Base-by-base conservation (phyloP, 2,797 vertebrate genomes). In the Mycteria americana region DNA sequence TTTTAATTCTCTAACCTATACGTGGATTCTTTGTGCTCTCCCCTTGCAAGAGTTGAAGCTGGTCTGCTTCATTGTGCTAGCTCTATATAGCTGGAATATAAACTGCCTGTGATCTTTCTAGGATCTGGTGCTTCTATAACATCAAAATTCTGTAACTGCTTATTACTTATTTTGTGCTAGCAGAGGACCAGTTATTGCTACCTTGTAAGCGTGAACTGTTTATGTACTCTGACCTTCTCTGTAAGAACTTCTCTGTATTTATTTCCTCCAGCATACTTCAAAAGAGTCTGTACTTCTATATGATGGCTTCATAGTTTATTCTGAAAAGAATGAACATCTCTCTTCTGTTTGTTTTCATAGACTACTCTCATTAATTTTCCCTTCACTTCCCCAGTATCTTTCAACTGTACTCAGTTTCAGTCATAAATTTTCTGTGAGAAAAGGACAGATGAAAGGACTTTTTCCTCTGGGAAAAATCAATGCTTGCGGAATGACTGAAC, bases 151-250 rank as follows among this genome's bases (percentile, higher is more conserved):
- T 22, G n/a, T 37, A 83, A 46, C 10, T 39, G 13, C 17, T 82
- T 94, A 57, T 59, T 70, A 69, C 19, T 69, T 73, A 30, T 28
- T 92, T 50, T 85, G 78, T 70, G 45, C 63, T 62, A 65, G 63
- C 37, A 64, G 33, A 87, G 41, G 46, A 48, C 25, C 33, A 54
- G 43, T n/a, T 89, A 57, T 37, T 57, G 80, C 59, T 87, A 73
- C 82, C 51, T 89, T 79, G 76, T 85, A 77, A 94, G 84, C 65
- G 35, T 2, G 6, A 88, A 81, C 45, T 88, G 93, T 93, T 97
- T 95, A 92, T 88, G 65, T 77, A 86, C 75, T 94, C 86, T 91
- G 91, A 94, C 93, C 65, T 75, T 75, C 51, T 45, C 86, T 81
- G 53, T 39, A 64, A 95, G 89, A 95, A 63, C 48, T 50, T 31